Percentiles rank a stretch among this genome's conserved stretches.
phyloP scores from a whole-genome alignment of 1,140 invertebrate genomes.

The Limonius californicus region DNA sequence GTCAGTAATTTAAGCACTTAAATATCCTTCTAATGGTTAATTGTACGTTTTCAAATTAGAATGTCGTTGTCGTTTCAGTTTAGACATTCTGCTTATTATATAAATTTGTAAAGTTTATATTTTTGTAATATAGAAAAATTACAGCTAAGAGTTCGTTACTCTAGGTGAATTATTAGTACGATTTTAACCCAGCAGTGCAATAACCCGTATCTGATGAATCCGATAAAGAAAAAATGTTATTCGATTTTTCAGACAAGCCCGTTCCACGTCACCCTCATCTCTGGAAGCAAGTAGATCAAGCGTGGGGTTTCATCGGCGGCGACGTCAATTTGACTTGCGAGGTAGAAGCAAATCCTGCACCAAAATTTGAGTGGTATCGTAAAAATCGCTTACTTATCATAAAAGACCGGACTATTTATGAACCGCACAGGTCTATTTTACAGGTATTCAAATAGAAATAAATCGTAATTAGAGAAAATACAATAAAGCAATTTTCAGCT shows the following conservation, averaged over 20 bases:
- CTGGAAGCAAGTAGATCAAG: constrained; percentile 30
- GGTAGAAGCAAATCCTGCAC: constrained; percentile 54
- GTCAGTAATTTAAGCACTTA: background rate
- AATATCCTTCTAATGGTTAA: no score
- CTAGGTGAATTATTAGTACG: no score
- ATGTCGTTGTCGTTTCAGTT: no score
- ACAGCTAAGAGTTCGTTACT: no score
- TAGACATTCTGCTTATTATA: no score
- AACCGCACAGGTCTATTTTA: constrained; percentile 28
- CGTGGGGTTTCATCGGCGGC: constrained; percentile 47
- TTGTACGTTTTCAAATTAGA: no score
- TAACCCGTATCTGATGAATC: no score
- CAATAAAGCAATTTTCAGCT: no score
- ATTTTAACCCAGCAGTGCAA: no score
- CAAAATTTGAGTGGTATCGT: constrained; percentile 54
- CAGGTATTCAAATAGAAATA: constrained; percentile 18
- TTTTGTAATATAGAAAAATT: no score
- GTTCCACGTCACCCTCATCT: constrained; percentile 13
- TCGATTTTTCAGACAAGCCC: constrained; percentile 34
- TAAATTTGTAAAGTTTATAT: no score
- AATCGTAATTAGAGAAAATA: no score
- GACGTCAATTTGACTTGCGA: constrained; percentile 54
- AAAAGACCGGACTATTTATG: constrained; percentile 34
- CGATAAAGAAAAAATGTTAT: background rate
- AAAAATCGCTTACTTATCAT: constrained; percentile 28